Conservation (phyloP, 92 coral and sea anemone species). For the Epizoanthus rinbou region DNA sequence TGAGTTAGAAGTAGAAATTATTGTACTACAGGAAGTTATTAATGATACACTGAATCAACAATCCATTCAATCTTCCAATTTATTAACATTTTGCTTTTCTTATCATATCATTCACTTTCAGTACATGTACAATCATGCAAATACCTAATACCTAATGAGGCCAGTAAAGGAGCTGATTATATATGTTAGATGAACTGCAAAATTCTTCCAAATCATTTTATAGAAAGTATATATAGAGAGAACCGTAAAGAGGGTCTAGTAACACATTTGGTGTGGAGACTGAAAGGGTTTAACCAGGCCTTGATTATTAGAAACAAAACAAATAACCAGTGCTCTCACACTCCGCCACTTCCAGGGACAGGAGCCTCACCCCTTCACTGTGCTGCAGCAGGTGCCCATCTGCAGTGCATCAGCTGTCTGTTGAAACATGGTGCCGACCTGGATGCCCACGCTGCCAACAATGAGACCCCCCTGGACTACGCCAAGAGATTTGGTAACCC, state of each 20-base stretch:
- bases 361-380: slow-evolving; percentile 88
- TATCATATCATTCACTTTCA: neutral
- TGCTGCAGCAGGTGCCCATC: slow-evolving; percentile 90
- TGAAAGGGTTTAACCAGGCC: too few species aligned
- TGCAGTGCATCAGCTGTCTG: slow-evolving; percentile 87
- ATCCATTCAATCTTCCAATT: too few species aligned
- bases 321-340: neutral
- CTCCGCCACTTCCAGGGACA: slow-evolving; percentile 48
- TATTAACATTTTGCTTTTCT: neutral
- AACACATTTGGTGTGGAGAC: too few species aligned
- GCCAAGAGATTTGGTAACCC: slow-evolving; percentile 93
- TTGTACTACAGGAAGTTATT: too few species aligned
- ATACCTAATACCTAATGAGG: too few species aligned
- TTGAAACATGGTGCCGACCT: slow-evolving; percentile 79
- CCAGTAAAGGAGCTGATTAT: neutral
- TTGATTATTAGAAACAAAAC: neutral
- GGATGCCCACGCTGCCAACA: slow-evolving; percentile 66
- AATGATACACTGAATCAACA: too few species aligned
- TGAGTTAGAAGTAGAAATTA: too few species aligned
- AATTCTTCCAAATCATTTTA: neutral
- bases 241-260: too few species aligned
- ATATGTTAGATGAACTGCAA: neutral
- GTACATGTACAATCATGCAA: too few species aligned
- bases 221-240: neutral
- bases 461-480: slow-evolving; percentile 79